Base-by-base conservation (phyloP, 2,113 vertebrate genomes). In the Trinectes maculatus region DNA sequence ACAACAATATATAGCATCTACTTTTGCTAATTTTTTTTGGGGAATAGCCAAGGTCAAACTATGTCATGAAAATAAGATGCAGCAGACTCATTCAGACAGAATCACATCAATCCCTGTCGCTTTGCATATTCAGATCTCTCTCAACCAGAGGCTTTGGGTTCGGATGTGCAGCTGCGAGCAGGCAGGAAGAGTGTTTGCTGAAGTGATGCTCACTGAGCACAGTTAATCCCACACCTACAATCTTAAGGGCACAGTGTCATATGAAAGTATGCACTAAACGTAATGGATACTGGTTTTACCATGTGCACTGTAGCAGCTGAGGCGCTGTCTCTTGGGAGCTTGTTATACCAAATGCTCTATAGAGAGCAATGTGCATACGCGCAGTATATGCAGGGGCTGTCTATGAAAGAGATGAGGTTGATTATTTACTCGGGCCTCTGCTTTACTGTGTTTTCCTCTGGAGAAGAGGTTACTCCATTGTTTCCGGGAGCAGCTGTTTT, bases 401-500 rank as follows among this genome's bases (percentile, higher is more conserved):
- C 57, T 75, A n/a, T 37, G 51, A 16, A 42, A 77, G 67, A 62
- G 79, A 79, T 44, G 49, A 71, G 62, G 48, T 54, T 37, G 62
- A 58, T 61, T 79, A 6, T 84, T 70, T 62, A 80, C 74, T 49
- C 47, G 44, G 53, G 25, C 33, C 47, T 52, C 26, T 39, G 34
- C 68, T 64, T 77, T 59, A 44, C 31, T 47, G 15, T 42, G 19
- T 72, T 71, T 56, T 70, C 34, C 26, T 28, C 3, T 10, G 31
- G 1, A 11, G 33, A 77, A 77, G 51, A 77, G 52, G 65, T 65
- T 29, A n/a, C 9, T 13, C 46, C 57, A 55, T 83, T 74, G 63
- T 79, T 83, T 80, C 67, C 49, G 58, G 44, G 47, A 84, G 84
- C 79, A 77, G 78, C 62, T 80, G 76, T 72, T 84, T 79, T 65